Percentiles rank a stretch among this genome's conserved stretches.
phyloP scores from a whole-genome alignment of 2,797 vertebrate species.

The Sebastes trivittatus region DNA sequence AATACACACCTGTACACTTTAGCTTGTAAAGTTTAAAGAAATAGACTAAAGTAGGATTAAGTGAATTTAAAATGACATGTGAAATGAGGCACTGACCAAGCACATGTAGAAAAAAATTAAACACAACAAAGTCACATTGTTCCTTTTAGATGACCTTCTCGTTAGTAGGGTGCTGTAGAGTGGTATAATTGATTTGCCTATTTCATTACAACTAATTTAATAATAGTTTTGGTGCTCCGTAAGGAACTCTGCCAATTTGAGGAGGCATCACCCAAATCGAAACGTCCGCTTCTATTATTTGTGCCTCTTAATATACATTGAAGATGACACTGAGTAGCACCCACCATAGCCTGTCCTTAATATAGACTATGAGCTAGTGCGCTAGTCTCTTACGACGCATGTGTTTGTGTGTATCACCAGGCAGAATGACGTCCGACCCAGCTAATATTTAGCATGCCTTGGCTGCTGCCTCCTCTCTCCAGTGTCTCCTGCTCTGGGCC shows the following conservation, averaged over 20 bases:
- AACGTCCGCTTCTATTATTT: neutral
- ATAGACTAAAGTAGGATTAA: neutral
- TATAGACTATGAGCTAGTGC: conserved; percentile 67
- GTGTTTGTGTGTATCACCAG: conserved; percentile 62
- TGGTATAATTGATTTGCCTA: neutral
- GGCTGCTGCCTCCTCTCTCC: conserved; percentile 52
- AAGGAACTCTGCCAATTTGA: neutral
- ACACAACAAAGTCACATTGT: neutral
- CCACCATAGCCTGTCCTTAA: conserved; percentile 43
- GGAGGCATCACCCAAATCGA: neutral
- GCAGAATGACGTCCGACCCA: conserved; percentile 63
- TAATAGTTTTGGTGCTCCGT: neutral
- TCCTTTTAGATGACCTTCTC: neutral
- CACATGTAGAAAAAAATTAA: neutral
- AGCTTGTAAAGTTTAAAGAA: neutral
- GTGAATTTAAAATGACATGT: neutral
- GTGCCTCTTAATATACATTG: conserved; percentile 8
- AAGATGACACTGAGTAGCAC: conserved; percentile 46
- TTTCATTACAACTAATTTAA: neutral
- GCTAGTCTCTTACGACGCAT: conserved; percentile 38
- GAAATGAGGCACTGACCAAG: neutral
- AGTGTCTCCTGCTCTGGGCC: conserved; percentile 52
- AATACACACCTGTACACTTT: neutral
- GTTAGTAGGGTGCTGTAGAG: neutral
- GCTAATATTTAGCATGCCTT: conserved; percentile 75